Evolutionary conservation across 2,888 invertebrate genomes (phyloP), one percentile per base, ranked within the genome.

Genomic region (Sarcophaga caerulescens): DNA sequence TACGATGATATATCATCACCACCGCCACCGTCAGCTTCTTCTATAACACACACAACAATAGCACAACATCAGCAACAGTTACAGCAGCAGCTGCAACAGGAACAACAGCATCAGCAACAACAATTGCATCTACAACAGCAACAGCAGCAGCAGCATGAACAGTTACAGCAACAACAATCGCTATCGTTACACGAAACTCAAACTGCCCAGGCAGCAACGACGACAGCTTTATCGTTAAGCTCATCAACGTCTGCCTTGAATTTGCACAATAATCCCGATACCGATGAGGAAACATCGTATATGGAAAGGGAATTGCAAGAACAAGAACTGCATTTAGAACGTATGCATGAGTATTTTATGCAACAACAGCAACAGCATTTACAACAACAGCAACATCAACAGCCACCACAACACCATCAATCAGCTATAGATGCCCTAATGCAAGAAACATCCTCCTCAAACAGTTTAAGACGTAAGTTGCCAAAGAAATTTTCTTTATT

Each of bases 351-450:
- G 70, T 91, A 89, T 78, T 88, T 90, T 87, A 83, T 90, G 81
- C 91, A 92, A 83, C 91, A 91, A 81, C 92, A 91, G 69, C 91
- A 91, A 66, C 91, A 91, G 71, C 91, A 91, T 79, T 82, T 82
- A 77, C 87, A 87, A 52, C 87, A 87, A 76, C 88, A 88, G 6
- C 87, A 87, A 21, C 87, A 87, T 59, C 87, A 87, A 63, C 88
- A 87, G 44, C 88, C 87, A 23, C 90, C 90, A 63, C 88, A 87
- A 47, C 88, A 88, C 19, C 90, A 90, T 60, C 91, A 90, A 68
- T 90, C 91, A 81, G 90, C 91, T 75, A 89, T 91, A 87, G 92
- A 90, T 19, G 81, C 90, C 19, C 79, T 91, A 44, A 88, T 91
- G 84, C 90, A 90, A 71, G 90, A 90, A 82, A 88, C 90, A 52